Evolutionary conservation across 2,888 invertebrate species (phyloP).

Genomic region (Gasteruption jaculator): DNA sequence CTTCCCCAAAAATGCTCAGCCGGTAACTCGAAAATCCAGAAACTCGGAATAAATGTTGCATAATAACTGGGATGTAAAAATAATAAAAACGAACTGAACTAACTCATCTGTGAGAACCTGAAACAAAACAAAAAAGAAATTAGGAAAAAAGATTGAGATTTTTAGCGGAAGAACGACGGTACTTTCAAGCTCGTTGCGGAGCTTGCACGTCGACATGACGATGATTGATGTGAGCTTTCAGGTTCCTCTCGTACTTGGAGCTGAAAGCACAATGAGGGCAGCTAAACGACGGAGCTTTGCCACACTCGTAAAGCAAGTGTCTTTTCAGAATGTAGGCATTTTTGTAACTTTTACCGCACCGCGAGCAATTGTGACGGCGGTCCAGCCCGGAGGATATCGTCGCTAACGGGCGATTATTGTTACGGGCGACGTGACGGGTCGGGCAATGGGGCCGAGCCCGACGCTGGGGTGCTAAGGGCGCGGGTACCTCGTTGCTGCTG

Average conservation of each 20-base stretch:
- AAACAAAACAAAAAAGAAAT: too few relatives aligned
- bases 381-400: conserved; percentile 28
- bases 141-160: too few relatives aligned
- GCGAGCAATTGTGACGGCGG: conserved; percentile 53
- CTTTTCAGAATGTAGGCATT: conserved; percentile 61
- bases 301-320: conserved; percentile 56
- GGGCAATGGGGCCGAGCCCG: conserved; percentile 45
- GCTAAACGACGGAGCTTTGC: conserved; percentile 51
- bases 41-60: too few relatives aligned
- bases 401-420: conserved; percentile 36
- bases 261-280: conserved; percentile 51
- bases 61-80: too few relatives aligned
- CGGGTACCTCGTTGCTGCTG: conserved; percentile 34
- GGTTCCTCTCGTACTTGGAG: conserved; percentile 51
- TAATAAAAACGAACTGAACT: too few relatives aligned
- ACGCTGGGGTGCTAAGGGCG: conserved; percentile 44
- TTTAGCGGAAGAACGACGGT: too few relatives aligned
- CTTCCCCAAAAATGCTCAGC: too few relatives aligned
- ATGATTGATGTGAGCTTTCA: conserved; percentile 50
- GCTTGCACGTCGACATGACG: conserved; percentile 38
- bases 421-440: conserved; percentile 35
- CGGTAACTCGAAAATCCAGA: too few relatives aligned
- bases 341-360: conserved; percentile 61
- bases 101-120: too few relatives aligned
- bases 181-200: too few relatives aligned